Percentiles rank a stretch among this genome's conserved stretches.
Evolutionary conservation across 2,797 vertebrate genomes (phyloP).

Genomic region (Gallinago solitaria): DNA sequence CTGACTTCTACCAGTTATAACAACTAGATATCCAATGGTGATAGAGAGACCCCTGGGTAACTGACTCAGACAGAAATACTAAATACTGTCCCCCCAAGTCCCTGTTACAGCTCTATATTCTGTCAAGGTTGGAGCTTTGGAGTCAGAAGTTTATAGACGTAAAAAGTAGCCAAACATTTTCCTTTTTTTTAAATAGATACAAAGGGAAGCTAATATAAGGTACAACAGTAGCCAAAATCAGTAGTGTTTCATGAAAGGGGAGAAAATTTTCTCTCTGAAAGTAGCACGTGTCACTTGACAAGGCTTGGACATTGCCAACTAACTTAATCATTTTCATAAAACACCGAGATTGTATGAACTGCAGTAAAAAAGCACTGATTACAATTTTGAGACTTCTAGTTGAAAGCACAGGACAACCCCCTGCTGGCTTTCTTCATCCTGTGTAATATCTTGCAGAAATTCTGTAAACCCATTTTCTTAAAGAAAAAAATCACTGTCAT

Average conservation of each 20-base stretch:
- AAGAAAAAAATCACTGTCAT: constrained; percentile 2
- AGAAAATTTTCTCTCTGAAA: background rate
- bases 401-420: background rate
- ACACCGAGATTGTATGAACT: background rate
- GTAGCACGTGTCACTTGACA: background rate
- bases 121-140: background rate
- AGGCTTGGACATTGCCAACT: background rate
- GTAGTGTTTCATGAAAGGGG: background rate
- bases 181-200: background rate
- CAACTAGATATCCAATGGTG: background rate
- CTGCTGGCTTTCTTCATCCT: background rate
- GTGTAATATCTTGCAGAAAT: background rate
- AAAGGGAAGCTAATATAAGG: background rate
- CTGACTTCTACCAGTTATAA: background rate
- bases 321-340: background rate
- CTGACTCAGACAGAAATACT: background rate
- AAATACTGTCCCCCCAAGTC: background rate
- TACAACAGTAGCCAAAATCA: background rate
- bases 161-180: background rate
- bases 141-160: background rate
- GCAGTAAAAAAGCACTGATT: background rate
- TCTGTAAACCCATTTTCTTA: background rate
- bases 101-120: background rate
- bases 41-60: background rate
- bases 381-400: background rate